Evolutionary conservation across 2,113 vertebrate genomes (phyloP), one percentile per base, ranked within the genome.

Genomic region (Girardinichthys multiradiatus): DNA sequence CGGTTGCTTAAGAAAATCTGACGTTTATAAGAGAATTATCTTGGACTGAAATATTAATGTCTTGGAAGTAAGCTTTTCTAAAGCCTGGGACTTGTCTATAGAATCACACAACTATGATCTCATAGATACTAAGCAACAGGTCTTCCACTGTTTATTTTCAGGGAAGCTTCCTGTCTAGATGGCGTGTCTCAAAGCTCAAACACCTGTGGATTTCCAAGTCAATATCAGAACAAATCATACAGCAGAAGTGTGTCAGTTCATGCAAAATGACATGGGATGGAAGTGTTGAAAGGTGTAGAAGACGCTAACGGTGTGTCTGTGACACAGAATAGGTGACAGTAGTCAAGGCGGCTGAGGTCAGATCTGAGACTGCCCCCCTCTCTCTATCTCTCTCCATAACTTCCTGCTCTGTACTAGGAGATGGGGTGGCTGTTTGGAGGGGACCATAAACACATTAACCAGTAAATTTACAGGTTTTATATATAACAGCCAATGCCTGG

Each of bases 391-490:
- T 42, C 62, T 74, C 68, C 76, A 76, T 91, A 77, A 77, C 77
- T 77, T 68, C 77, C 70, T 73, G 48, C 63, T 72, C 87, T 74
- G 74, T 68, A 68, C 81, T 81, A 27, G 75, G 76, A 79, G 74
- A 79, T 31, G 76, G 72, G 62, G 77, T 21, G 59, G 60, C n/a
- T 2, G 68, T 26, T 74, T 29, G 61, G 74, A 69, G 78, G 67
- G 76, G 69, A 57, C 77, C 70, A 26, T 76, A 26, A 33, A 68
- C 84, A 90, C 85, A 91, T 89, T 90, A 90, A 86, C 90, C 79
- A n/a, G 61, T 62, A 71, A 91, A 91, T 94, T 91, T 94, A 94
- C 88, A 90, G 77, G 77, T 65, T 81, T 85, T 83, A 84, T 92
- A 90, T 89, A 89, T 86, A 91, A 86, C 81, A 76, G 81, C 65